Evolutionary conservation across 2,888 invertebrate genomes (phyloP), one percentile per base, ranked within the genome.

Genomic region (Apantesis nais): DNA sequence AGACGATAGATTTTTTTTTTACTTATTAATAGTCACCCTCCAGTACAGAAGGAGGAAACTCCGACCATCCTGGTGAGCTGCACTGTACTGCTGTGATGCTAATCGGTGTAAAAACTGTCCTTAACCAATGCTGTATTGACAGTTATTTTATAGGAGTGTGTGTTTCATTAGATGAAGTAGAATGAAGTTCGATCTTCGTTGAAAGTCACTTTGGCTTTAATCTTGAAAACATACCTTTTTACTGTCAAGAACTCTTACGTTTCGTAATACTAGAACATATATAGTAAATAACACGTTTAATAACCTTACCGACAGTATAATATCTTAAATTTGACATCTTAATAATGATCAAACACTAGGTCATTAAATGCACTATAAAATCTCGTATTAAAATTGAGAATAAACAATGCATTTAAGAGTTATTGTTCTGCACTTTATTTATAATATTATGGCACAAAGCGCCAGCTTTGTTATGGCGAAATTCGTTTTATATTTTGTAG

Each of bases 361-460:
- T 52, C 70, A 71, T 71, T 73, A 73, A 62, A 68, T 65, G n/a
- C 61, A 62, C 74, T 70, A 78, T 79, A 78, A 81, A 79, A 76
- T 68, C 62, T 67, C 72, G 25, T 73, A 84, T 83, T 86, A 82
- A 85, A 80, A 78, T 77, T 79, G 78, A 81, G 86, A 86, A 84
- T 87, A 85, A 91, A 92, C 91, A 92, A 91, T 89, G 84, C 83
- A 60, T 81, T 80, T 78, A 84, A 86, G 84, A 86, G 83, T 88
- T 88, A 88, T 92, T 91, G 86, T 89, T 78, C 82, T 80, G 79
- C 79, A 83, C 79, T 85, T 87, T 89, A 86, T 89, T 88, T 87
- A 89, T 90, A 89, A 90, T 91, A 90, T 89, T 86, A 88, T 86
- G 83, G 78, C 85, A 83, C 88, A 87, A 87, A 80, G 85, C 83